Conservation (phyloP, 2,113 vertebrate species). For the Cromileptes altivelis region DNA sequence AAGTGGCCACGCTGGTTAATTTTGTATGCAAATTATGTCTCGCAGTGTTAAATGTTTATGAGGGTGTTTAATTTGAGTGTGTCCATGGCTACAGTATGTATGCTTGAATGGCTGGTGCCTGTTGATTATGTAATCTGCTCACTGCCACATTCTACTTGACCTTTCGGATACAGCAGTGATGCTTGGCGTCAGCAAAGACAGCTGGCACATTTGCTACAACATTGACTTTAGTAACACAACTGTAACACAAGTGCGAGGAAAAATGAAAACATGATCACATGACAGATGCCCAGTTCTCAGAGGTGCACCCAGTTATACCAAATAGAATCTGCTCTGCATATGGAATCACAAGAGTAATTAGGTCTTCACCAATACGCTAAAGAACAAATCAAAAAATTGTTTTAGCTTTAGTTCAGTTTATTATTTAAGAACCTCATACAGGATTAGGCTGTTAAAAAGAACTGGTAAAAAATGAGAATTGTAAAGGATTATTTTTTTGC, state of each 20-base stretch:
- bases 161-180: neutral
- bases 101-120: neutral
- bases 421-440: neutral
- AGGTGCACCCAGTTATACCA: neutral
- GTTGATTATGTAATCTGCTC: constrained; percentile 12
- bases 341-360: neutral
- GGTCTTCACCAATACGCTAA: neutral
- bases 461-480: no score
- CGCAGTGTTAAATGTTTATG: constrained; percentile 3
- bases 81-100: neutral
- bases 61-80: neutral
- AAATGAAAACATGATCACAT: neutral
- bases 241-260: neutral
- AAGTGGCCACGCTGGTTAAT: neutral
- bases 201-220: neutral
- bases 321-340: neutral
- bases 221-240: neutral
- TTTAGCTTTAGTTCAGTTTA: neutral
- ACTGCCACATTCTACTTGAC: neutral
- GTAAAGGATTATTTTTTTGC: no score
- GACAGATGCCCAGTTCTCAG: neutral
- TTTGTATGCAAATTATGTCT: constrained; percentile 1
- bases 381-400: neutral
- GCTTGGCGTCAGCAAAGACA: neutral
- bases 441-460: no score